Percentiles rank a stretch among this genome's conserved stretches.
phyloP scores from a whole-genome alignment of 2,113 vertebrate species.

The Corydoras maculifer region DNA sequence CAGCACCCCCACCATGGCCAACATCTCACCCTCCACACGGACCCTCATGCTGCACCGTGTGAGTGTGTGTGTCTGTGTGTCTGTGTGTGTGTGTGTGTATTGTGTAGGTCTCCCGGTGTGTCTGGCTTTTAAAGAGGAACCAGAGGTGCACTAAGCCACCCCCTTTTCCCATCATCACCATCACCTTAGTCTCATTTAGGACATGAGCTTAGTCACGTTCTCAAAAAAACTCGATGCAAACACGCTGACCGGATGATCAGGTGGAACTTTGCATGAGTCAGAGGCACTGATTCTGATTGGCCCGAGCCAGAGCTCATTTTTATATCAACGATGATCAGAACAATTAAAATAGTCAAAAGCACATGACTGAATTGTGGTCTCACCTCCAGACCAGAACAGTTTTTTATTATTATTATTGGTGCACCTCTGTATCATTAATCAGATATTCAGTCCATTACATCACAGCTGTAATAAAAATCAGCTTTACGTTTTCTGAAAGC shows the following conservation, averaged over 20 bases:
- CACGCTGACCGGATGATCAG: neutral
- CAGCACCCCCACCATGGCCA: slow-evolving; percentile 34
- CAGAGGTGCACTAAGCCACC: neutral
- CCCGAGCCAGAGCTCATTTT: too few species aligned
- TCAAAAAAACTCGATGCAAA: neutral
- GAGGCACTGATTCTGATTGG: neutral
- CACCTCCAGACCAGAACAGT: neutral
- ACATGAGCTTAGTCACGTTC: neutral
- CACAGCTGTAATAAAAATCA: neutral
- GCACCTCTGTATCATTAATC: too few species aligned
- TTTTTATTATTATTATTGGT: neutral
- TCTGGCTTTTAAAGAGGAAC: neutral
- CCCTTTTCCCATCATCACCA: neutral
- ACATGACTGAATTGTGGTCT: neutral
- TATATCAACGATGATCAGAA: too few species aligned
- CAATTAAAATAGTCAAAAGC: too few species aligned
- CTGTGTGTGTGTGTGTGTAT: neutral
- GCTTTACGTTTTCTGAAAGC: neutral
- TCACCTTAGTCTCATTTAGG: neutral
- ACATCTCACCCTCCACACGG: slow-evolving; percentile 43
- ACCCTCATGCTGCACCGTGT: neutral
- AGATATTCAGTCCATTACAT: too few species aligned
- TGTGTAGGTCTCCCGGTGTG: neutral
- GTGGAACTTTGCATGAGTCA: neutral
- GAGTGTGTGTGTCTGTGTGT: neutral